Evolutionary conservation across 2,888 invertebrate species (phyloP), one percentile per base, ranked within the genome.

Genomic region (Galerucella nymphaeae): DNA sequence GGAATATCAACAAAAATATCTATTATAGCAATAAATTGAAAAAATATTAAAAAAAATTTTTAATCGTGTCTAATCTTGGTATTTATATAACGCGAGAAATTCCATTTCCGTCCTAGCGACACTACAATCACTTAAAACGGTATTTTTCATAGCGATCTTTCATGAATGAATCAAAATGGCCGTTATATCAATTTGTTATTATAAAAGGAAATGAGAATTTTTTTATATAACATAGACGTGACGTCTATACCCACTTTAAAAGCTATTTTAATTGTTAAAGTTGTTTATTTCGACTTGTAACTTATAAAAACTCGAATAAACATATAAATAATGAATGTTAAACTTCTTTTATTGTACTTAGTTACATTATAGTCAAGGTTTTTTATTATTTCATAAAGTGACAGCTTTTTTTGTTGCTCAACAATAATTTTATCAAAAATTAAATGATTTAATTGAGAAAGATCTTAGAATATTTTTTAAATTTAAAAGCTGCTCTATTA

Each of bases 101-200:
- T 61, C 38, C n/a, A n/a, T 61, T 61, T 61, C 61, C 61, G 61
- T 11, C 1, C 23, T 23, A 9, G 58, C 11, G 3, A 58, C 11
- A 5, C 30, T 16, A 38, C 30, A 58, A 30, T 58, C 30, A 23
- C 13, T 58, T 58, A 58, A 58, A 58, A 58, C 58, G 58, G 58
- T 61, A 61, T 61, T 42, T 61, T 41, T 41, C 3, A 23, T 2
- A n/a, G 10, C 42, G 38, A 41, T 61, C 61, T 61, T 61, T 41
- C 16, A 61, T 61, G 61, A 61, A 61, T 61, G 61, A 18, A 61
- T 41, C 61, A 38, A 61, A 41, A 61, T 41, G 61, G 61, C 16
- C 61, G 61, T 61, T 58, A 58, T 8, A 14, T 23, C 58, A 58
- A 10, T 30, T 58, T 58, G 23, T 23, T 41, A 18, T 61, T 61